Evolutionary conservation across 2,888 invertebrate species (phyloP).

Genomic region (Microctonus hyperodae): DNA sequence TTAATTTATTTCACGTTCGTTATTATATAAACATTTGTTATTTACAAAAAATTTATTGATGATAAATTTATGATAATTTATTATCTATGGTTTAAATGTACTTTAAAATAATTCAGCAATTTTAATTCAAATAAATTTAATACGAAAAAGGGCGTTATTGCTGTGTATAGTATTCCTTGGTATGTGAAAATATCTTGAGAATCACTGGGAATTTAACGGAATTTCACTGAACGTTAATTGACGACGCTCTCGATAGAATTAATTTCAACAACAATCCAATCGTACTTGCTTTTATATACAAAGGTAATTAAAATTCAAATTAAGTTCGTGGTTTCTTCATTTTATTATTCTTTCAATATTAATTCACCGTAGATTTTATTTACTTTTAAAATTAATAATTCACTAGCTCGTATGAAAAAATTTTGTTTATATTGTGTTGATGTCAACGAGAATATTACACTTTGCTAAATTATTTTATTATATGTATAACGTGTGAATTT

Average conservation of each 20-base stretch:
- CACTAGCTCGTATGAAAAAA: background rate
- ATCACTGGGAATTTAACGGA: background rate
- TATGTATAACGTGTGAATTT: background rate
- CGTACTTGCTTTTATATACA: background rate
- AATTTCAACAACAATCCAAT: background rate
- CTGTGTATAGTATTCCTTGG: background rate
- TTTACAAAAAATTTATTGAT: too few relatives aligned
- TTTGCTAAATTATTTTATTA: background rate
- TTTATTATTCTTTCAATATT: background rate
- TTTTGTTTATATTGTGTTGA: background rate
- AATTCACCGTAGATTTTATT: background rate
- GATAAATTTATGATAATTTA: background rate
- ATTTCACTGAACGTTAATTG: conserved; percentile 11
- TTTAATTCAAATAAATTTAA: background rate
- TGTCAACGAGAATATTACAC: conserved; percentile 7
- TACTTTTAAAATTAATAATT: background rate
- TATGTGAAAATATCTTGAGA: background rate
- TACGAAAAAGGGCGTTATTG: background rate
- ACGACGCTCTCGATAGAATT: background rate
- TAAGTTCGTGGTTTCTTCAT: background rate
- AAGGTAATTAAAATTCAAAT: background rate
- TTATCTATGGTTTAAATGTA: background rate
- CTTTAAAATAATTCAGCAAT: background rate
- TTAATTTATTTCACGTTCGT: too few relatives aligned
- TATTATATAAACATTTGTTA: too few relatives aligned